phyloP scores from a whole-genome alignment of 2,888 invertebrate genomes.

The Chrysolina haemoptera region DNA sequence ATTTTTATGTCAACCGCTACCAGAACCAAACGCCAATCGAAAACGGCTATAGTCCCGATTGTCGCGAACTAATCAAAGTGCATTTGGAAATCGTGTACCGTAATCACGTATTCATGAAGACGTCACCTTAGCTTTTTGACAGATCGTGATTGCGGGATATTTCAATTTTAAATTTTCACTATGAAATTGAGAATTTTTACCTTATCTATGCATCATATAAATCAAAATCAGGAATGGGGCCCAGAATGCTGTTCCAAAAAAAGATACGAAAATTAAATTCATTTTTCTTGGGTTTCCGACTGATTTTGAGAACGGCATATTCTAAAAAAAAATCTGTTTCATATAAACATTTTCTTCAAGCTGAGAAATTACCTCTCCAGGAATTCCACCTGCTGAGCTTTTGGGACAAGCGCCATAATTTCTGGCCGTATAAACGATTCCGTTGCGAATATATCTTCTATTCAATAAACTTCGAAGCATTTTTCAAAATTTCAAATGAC shows the following conservation, averaged over 20 bases:
- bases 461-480: background rate
- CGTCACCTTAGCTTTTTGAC: background rate
- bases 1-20: too few relatives aligned
- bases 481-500: conserved; percentile 18
- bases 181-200: conserved; percentile 21
- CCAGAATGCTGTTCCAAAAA: conserved; percentile 80
- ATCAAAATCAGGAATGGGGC: conserved; percentile 81
- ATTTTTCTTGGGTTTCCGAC: conserved; percentile 80
- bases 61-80: too few relatives aligned
- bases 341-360: conserved; percentile 28
- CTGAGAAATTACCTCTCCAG: conserved; percentile 67
- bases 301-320: conserved; percentile 77
- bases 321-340: conserved; percentile 72
- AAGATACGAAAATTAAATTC: conserved; percentile 77
- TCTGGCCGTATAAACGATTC: background rate
- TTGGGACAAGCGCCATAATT: background rate
- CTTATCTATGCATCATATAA: conserved; percentile 75
- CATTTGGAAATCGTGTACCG: too few relatives aligned
- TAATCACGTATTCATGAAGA: too few relatives aligned
- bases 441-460: conserved; percentile 13
- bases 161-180: background rate
- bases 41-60: too few relatives aligned
- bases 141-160: conserved; percentile 13
- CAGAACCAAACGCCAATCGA: too few relatives aligned
- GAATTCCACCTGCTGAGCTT: conserved; percentile 51